Evolutionary conservation across 2,888 invertebrate genomes (phyloP).

Genomic region (Marronus borbonicus): DNA sequence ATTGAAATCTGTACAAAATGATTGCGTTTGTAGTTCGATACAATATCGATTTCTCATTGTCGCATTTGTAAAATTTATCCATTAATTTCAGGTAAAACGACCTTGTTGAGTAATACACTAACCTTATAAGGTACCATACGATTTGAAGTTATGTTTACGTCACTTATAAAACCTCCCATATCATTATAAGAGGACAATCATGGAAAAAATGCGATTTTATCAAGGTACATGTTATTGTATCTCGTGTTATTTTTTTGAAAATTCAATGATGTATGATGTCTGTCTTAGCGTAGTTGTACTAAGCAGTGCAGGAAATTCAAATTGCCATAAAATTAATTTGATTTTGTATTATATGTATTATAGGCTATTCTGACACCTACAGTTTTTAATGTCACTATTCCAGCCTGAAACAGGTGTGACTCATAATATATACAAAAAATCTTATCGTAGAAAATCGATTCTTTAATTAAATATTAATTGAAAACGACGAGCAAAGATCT

Average conservation of each 20-base stretch:
- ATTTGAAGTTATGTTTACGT: constrained; percentile 61
- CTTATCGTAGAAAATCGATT: constrained; percentile 2
- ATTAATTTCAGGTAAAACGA: constrained; percentile 58
- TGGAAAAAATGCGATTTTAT: constrained; percentile 11
- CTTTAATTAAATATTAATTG: constrained; percentile 12
- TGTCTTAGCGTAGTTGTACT: not conserved
- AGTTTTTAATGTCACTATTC: constrained; percentile 8
- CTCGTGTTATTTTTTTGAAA: too few species aligned
- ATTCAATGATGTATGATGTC: too few species aligned
- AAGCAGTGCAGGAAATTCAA: constrained; percentile 9
- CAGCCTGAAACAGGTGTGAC: constrained; percentile 34
- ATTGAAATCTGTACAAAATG: not conserved
- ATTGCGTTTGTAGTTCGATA: not conserved
- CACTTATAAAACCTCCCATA: constrained; percentile 59
- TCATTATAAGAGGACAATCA: constrained; percentile 26
- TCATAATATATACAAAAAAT: constrained; percentile 32
- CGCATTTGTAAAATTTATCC: constrained; percentile 22
- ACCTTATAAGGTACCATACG: constrained; percentile 64
- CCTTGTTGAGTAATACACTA: constrained; percentile 61
- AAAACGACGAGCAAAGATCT: not conserved
- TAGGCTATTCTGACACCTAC: constrained; percentile 32
- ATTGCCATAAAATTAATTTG: constrained; percentile 1
- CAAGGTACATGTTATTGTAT: too few species aligned
- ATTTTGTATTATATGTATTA: constrained; percentile 29
- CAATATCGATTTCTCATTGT: constrained; percentile 14